Evolutionary conservation across 2,113 vertebrate species (phyloP), one percentile per base, ranked within the genome.

Genomic region (Trematocara marginatum): DNA sequence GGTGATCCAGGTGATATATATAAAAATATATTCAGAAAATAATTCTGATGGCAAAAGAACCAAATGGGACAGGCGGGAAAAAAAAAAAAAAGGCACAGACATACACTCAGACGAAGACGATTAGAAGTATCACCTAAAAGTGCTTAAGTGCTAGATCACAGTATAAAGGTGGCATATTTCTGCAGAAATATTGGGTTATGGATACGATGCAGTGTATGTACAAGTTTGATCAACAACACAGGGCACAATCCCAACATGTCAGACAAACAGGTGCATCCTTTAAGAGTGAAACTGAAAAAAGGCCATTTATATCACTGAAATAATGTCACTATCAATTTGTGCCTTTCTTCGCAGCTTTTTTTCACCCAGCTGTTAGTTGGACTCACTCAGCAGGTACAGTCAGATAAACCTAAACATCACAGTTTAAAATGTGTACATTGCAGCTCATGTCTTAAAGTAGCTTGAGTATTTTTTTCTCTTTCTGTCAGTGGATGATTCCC

Each of bases 401-500:
- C n/a, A 34, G 11, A 18, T 71, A 29, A 74, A 9, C 9, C 6
- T 35, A 31, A 34, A 51, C 45, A 5, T 23, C 8, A 20, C 7
- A 5, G 0, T 35, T 20, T 16, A 51, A 49, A 71, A 66, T 40
- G 34, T 26, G 10, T 7, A n/a, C 23, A 7, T 45, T 20, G 8
- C 20, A 56, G 12, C 20, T 31, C 11, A 12, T 29, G 47, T 53
- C 7, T 76, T 45, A 51, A 31, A 20, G 42, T 29, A 47, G 4
- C 18, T 47, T 26, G 20, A 64, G 31, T 18, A 16, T 3, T 76
- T 18, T 64, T 61, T 80, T 35, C 59, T 79, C 15, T 79, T 4
- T n/a, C 66, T 86, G 18, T 86, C 78, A 98, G 98, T 98, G 98
- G 98, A 97, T 98, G 96, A 96, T 98, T 47, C 98, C 98, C 45